Evolutionary conservation across 2,797 vertebrate species (phyloP).

Genomic region (Pangasius krempfi): DNA sequence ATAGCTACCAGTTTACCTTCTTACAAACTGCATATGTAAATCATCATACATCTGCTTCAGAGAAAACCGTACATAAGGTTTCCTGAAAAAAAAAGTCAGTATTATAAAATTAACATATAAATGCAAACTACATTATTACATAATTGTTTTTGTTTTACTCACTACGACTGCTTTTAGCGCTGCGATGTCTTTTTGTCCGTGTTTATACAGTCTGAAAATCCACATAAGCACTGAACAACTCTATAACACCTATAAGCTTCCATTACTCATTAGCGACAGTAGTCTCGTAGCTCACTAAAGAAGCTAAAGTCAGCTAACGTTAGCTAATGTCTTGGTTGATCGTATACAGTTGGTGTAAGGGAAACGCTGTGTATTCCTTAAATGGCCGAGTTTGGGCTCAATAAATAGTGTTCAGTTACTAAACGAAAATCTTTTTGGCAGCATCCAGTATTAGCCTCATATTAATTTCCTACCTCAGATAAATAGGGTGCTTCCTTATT

Average conservation of each 20-base stretch:
- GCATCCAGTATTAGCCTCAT: not conserved
- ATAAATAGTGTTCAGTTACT: not conserved
- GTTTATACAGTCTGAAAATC: not conserved
- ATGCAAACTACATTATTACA: not conserved
- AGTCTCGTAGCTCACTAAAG: not conserved
- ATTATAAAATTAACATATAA: not conserved
- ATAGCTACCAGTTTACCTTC: not conserved
- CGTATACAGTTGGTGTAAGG: not conserved
- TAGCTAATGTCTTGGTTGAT: not conserved
- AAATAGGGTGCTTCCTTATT: not conserved
- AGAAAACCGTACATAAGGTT: not conserved
- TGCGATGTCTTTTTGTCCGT: not conserved
- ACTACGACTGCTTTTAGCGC: not conserved
- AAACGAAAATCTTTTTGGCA: not conserved
- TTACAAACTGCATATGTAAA: not conserved
- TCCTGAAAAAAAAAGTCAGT: not conserved
- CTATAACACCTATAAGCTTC: not conserved
- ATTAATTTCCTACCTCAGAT: slow-evolving; percentile 14
- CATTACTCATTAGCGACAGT: not conserved
- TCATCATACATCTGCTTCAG: no score
- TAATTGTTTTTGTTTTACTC: not conserved
- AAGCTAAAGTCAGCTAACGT: not conserved
- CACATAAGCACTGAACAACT: not conserved
- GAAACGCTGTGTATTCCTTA: not conserved
- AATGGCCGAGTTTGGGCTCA: not conserved